A percentile compares a stretch with the other conserved stretches of the same genome.
Conservation (phyloP, 2,113 vertebrate genomes). For the Xenopus tropicalis region DNA sequence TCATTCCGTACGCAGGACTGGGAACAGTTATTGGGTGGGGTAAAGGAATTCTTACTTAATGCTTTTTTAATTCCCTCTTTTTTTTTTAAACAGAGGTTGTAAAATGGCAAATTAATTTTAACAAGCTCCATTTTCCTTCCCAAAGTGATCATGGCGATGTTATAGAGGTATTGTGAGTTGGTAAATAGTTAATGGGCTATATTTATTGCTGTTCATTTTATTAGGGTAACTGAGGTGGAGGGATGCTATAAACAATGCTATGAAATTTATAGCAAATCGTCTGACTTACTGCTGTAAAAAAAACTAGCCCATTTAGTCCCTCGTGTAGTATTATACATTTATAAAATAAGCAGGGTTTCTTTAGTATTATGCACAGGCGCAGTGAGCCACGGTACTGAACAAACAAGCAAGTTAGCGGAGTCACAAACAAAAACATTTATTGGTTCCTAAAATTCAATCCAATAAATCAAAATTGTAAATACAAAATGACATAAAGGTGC, state of each 20-base stretch:
- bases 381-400: too few species aligned
- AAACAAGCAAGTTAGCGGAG: too few species aligned
- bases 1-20: constrained; percentile 46
- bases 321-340: too few species aligned
- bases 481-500: too few species aligned
- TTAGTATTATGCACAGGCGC: too few species aligned
- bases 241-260: neutral
- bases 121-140: neutral
- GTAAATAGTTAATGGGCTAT: neutral
- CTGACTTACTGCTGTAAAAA: neutral
- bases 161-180: neutral
- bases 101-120: constrained; percentile 29
- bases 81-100: constrained; percentile 7
- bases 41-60: constrained; percentile 38
- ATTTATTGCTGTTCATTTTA: neutral
- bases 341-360: too few species aligned
- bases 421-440: too few species aligned
- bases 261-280: neutral
- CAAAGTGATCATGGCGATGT: neutral
- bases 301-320: neutral
- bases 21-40: constrained; percentile 39
- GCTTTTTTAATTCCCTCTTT: constrained; percentile 5
- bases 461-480: too few species aligned
- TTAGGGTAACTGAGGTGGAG: neutral
- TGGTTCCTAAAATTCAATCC: too few species aligned